These are phyloP conservation scores for Apus apus DNA, from an alignment of 2,113 vertebrate species.

Conservation along the genomic window DNA sequence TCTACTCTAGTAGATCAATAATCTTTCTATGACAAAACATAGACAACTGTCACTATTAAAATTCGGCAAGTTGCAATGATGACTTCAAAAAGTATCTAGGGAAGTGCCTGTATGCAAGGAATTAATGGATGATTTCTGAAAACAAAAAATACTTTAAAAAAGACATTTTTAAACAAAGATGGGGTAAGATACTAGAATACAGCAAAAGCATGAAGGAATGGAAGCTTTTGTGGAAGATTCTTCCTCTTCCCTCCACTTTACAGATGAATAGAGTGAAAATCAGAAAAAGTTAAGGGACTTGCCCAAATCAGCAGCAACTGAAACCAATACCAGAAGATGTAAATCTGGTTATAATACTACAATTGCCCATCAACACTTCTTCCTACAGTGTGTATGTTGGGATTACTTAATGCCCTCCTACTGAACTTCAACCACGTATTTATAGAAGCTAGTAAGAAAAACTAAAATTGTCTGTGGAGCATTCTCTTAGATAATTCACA, in stretches of 20 bases:
- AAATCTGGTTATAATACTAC: neutral
- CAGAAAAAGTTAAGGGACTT: conserved; percentile 22
- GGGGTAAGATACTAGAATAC: neutral
- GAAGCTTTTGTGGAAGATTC: neutral
- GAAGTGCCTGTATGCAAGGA: neutral
- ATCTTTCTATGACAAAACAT: neutral
- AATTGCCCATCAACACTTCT: neutral
- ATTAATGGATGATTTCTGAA: neutral
- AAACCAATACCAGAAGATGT: conserved; percentile 2
- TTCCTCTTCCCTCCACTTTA: neutral
- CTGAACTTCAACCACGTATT: conserved; percentile 22
- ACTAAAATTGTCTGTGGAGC: neutral
- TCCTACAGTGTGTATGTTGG: conserved; percentile 1
- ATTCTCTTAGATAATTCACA: conserved; percentile 17
- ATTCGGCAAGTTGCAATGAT: neutral
- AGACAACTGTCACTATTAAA: neutral
- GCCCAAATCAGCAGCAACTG: neutral
- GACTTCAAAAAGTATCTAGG: neutral
- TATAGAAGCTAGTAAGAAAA: conserved; percentile 52
- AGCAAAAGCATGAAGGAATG: neutral
- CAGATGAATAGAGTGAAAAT: neutral
- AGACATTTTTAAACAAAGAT: neutral
- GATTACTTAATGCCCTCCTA: conserved; percentile 49
- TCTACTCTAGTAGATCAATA: neutral
- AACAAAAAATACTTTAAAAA: neutral